Percentiles rank a stretch among this genome's conserved stretches.
These are phyloP conservation scores for Nowickia ferox DNA, from an alignment of 2,888 invertebrate genomes.

Conservation along the genomic window DNA sequence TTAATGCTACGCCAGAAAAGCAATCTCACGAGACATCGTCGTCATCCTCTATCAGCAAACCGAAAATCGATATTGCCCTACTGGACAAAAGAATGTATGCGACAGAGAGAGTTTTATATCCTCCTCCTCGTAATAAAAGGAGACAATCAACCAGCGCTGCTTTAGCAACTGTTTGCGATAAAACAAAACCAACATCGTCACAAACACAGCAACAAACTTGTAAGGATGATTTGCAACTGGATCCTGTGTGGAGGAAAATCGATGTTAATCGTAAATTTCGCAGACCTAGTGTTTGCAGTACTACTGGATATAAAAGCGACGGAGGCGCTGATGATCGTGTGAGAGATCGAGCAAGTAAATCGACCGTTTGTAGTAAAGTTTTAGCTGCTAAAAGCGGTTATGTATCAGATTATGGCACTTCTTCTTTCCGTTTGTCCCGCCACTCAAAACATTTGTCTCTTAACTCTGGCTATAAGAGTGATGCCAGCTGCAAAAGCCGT, in stretches of 20 bases:
- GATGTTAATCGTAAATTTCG: conserved; percentile 87
- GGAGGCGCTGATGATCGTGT: conserved; percentile 76
- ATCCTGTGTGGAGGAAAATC: conserved; percentile 87
- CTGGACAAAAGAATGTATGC: conserved; percentile 88
- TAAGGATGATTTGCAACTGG: conserved; percentile 85
- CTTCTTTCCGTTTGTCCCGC: conserved; percentile 75
- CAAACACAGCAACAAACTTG: conserved; percentile 74
- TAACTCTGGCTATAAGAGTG: conserved; percentile 86
- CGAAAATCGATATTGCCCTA: conserved; percentile 83
- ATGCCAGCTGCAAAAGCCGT: conserved; percentile 86
- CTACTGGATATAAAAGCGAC: conserved; percentile 86
- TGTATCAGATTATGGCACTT: conserved; percentile 85
- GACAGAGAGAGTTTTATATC: conserved; percentile 90
- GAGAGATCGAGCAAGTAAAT: conserved; percentile 69
- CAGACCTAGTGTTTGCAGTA: conserved; percentile 83
- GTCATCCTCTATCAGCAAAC: conserved; percentile 76
- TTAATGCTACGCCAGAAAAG: conserved; percentile 61
- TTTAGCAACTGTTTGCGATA: conserved; percentile 69
- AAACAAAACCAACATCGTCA: conserved; percentile 8
- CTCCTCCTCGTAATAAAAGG: conserved; percentile 90
- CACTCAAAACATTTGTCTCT: conserved; percentile 76
- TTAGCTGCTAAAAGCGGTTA: conserved; percentile 84
- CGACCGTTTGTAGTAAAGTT: conserved; percentile 83
- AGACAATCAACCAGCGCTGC: conserved; percentile 85
- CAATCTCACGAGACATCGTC: conserved; percentile 46